These are phyloP conservation scores for Sesamia nonagrioides DNA, from an alignment of 1,140 invertebrate species.

Conservation along the genomic window DNA sequence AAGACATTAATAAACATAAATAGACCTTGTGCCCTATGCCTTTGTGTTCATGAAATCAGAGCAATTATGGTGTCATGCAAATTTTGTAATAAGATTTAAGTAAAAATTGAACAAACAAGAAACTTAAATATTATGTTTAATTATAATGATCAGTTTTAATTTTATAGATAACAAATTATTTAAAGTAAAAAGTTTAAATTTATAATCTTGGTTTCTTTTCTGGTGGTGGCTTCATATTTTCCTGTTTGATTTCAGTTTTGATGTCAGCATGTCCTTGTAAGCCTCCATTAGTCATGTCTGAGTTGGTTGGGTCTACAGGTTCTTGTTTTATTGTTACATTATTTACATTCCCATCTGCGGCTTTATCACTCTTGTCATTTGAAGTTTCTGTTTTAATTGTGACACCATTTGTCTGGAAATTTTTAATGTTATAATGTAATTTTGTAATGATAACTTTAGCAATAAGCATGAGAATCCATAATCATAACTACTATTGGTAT, in stretches of 20 bases:
- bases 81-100: too few species aligned
- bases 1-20: too few species aligned
- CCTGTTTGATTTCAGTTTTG: constrained; percentile 91
- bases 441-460: too few species aligned
- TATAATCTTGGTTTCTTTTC: constrained; percentile 93
- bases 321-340: constrained; percentile 85
- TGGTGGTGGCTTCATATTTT: constrained; percentile 95
- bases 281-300: constrained; percentile 79
- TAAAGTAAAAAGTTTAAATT: neutral
- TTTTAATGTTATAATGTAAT: neutral
- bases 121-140: too few species aligned
- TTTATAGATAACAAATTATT: too few species aligned
- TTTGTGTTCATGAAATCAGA: too few species aligned
- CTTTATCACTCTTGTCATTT: constrained; percentile 76
- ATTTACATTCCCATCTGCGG: constrained; percentile 70
- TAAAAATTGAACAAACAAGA: too few species aligned
- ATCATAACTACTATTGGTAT: too few species aligned
- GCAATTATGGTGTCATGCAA: too few species aligned
- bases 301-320: constrained; percentile 74
- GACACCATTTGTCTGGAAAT: constrained; percentile 78
- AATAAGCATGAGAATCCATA: too few species aligned
- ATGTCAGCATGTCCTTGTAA: constrained; percentile 82
- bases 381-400: constrained; percentile 82
- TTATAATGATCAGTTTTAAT: too few species aligned
- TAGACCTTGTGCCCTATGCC: too few species aligned